Evolutionary conservation across 2,797 vertebrate species (phyloP).

Genomic region (Ceyx erithaca): DNA sequence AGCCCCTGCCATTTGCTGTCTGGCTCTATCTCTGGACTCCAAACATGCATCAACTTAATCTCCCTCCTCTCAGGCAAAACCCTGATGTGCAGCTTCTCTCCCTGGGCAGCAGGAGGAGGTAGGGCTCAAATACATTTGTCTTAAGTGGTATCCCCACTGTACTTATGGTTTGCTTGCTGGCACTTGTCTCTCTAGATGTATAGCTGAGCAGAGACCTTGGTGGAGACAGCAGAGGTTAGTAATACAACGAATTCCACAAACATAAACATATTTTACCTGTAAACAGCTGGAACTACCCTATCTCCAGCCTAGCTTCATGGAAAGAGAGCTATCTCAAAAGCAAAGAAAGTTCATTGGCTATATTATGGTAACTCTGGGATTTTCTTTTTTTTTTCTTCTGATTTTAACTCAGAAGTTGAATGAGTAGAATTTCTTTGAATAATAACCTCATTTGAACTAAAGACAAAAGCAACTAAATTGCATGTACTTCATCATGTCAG

Average conservation of each 20-base stretch:
- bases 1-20: background rate
- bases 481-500: background rate
- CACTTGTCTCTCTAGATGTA: background rate
- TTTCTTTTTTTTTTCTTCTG: background rate
- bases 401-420: background rate
- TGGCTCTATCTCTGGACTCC: background rate
- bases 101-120: background rate
- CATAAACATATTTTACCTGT: background rate
- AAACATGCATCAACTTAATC: background rate
- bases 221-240: background rate
- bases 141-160: background rate
- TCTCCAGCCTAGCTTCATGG: background rate
- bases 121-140: background rate
- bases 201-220: background rate
- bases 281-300: background rate
- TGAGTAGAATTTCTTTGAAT: background rate
- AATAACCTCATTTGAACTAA: background rate
- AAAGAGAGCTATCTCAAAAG: background rate
- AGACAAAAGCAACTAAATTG: background rate
- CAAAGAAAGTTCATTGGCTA: background rate
- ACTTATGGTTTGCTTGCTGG: background rate
- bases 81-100: background rate
- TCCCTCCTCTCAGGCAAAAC: background rate
- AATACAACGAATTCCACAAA: background rate
- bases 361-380: background rate